These are phyloP conservation scores for Candidula unifasciata DNA, from an alignment of 2,888 invertebrate species.

Conservation along the genomic window DNA sequence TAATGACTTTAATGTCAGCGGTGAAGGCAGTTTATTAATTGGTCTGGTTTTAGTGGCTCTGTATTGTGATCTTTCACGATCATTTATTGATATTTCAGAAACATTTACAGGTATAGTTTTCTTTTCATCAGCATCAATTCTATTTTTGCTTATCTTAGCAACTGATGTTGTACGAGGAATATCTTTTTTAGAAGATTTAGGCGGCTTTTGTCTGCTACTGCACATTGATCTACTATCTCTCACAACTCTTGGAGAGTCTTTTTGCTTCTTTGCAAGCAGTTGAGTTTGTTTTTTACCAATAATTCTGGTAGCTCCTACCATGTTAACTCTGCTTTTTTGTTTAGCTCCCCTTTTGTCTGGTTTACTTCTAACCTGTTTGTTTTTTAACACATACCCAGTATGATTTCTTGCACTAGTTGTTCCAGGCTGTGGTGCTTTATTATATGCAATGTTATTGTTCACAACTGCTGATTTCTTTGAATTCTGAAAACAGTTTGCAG, in stretches of 20 bases:
- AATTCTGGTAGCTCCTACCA: not conserved
- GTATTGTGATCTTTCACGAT: not conserved
- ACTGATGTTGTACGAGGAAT: not conserved
- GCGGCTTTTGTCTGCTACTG: not conserved
- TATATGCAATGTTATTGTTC: not conserved
- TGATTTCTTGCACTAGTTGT: conserved; percentile 9
- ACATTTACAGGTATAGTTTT: not conserved
- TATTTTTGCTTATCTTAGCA: not conserved
- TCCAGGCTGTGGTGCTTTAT: not conserved
- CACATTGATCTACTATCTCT: not conserved
- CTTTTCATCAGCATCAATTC: not conserved
- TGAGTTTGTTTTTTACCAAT: not conserved
- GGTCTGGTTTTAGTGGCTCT: not conserved
- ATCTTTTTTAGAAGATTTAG: not conserved
- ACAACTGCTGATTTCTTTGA: not conserved
- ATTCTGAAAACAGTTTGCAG: not conserved
- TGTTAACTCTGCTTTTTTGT: not conserved
- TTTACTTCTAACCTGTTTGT: not conserved
- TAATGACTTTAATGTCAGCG: not conserved
- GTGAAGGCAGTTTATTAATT: not conserved
- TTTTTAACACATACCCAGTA: not conserved
- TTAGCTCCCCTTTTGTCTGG: not conserved
- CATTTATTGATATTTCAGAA: not conserved
- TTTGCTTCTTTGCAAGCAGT: not conserved
- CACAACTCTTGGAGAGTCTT: not conserved